Evolutionary conservation across 2,797 vertebrate genomes (phyloP), one percentile per base, ranked within the genome.

Genomic region (Agapornis canus): DNA sequence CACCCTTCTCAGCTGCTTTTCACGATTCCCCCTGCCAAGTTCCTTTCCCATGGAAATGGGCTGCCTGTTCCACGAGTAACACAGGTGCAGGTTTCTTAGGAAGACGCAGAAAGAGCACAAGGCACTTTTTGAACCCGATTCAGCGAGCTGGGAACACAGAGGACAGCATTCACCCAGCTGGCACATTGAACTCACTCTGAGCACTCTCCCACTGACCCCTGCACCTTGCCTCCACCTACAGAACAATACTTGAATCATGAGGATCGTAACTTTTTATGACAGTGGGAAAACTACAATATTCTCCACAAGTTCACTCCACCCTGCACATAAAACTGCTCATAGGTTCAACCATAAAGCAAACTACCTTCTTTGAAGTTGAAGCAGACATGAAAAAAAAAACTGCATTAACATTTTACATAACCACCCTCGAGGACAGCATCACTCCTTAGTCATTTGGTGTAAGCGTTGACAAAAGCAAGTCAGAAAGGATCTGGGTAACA

Each of bases 191-290:
- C 91, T 39, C 6, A 5, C 93, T 90, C 48, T 15, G 3, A 4
- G 63, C 71, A 2, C 26, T 42, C 91, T 95, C 63, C 85, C 75
- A 0, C 92, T 47, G 91, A 95, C 95, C 95, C 70, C 94, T 13
- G 84, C 92, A 92, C 92, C 52, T 54, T 27, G 82, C 95, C 95
- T 80, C 77, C 89, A 42, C 78, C 81, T 76, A 11, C 71, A 26
- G 56, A 89, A 60, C 89, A 73, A 68, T 3, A 27, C 94, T 39
- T 4, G 70, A 40, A 94, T 89, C 94, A 70, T 17, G 66, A 78
- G 66, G 16, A 82, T 73, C 90, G 59, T 92, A 96, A 97, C 86
- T 94, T 94, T 94, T 96, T 96, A 97, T 92, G 94, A 65, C 82
- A 80, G 82, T 87, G 87, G 91, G 93, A 96, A 93, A 95, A 89